A percentile compares a stretch with the other conserved stretches of the same genome.
These are phyloP conservation scores for Myotis yumanensis DNA, from an alignment of 2,113 vertebrate genomes.

Conservation along the genomic window DNA sequence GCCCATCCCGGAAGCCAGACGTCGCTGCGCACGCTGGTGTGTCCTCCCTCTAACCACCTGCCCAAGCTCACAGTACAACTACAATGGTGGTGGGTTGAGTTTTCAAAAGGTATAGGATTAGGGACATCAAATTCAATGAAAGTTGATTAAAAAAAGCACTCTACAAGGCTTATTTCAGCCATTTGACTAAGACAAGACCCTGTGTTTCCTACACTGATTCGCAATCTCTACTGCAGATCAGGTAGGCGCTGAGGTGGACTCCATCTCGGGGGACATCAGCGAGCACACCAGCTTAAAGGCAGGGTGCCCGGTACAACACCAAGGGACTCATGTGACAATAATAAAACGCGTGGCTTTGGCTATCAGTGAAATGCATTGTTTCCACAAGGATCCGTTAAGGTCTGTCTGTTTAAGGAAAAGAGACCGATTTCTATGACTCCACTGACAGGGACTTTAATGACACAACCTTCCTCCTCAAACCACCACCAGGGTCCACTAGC, in stretches of 20 bases:
- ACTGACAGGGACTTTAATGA: background rate
- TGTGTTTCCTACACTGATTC: background rate
- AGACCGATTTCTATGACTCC: constrained; percentile 16
- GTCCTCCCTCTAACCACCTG: background rate
- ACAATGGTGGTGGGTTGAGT: background rate
- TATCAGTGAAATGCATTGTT: constrained; percentile 26
- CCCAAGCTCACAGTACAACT: background rate
- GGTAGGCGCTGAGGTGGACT: background rate
- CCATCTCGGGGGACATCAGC: background rate
- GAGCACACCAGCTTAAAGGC: background rate
- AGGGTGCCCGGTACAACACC: background rate
- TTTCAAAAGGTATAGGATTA: background rate
- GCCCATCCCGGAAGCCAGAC: background rate
- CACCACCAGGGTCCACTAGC: background rate
- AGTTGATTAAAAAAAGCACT: background rate
- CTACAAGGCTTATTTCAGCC: background rate
- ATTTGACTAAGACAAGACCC: background rate
- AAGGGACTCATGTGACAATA: background rate
- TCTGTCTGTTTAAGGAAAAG: constrained; percentile 46
- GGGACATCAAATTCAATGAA: background rate
- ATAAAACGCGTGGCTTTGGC: constrained; percentile 28
- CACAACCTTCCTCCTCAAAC: background rate
- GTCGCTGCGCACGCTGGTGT: background rate
- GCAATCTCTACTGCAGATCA: background rate
- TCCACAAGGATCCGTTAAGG: background rate